Base-by-base conservation (phyloP, 2,797 vertebrate genomes). In the Phrynocephalus forsythii region DNA sequence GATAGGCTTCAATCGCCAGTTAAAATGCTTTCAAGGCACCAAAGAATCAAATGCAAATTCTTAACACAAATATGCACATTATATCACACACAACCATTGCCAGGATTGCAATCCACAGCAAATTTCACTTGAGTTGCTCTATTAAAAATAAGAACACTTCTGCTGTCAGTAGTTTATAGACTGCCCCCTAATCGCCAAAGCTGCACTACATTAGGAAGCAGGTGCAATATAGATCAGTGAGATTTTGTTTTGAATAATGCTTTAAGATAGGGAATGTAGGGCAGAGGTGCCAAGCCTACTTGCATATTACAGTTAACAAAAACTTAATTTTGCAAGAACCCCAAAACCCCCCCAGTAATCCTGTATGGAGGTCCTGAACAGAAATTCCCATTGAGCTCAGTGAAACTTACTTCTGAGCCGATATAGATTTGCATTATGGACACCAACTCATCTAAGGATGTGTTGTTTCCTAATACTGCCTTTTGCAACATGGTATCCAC, bases 1-100 rank as follows among this genome's bases (percentile, higher is more conserved):
- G 89, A 90, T 63, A 72, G 86, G 85, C 7, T 93, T 89, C 63
- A 10, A 38, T 67, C 77, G 68, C 78, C 92, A 89, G 75, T 81
- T 92, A 18, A 16, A 75, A 92, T 92, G 87, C 76, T 75, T 69
- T 52, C 88, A 79, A 91, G 67, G 82, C 30, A 76, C 3, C 3
- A 77, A 79, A 83, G 48, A 91, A 92, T 48, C 24, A 90, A 92
- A 90, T 18, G 30, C 24, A 33, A 38, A 22, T 77, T 88, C 77
- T 92, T 84, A 82, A 76, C 30, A 88, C 77, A 33, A 33, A 10
- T 8, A 24, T 38, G 8, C 20, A 82, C 15, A 77, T 18, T 18
- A 84, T 44, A 48, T 60, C 72, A 79, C 33, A 38, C 50, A 44
- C 52, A 75, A 33, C 52, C 71, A 80, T 75, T 80, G 56, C 68